Conservation (phyloP, 2,113 vertebrate species). For the Nothobranchius furzeri region DNA sequence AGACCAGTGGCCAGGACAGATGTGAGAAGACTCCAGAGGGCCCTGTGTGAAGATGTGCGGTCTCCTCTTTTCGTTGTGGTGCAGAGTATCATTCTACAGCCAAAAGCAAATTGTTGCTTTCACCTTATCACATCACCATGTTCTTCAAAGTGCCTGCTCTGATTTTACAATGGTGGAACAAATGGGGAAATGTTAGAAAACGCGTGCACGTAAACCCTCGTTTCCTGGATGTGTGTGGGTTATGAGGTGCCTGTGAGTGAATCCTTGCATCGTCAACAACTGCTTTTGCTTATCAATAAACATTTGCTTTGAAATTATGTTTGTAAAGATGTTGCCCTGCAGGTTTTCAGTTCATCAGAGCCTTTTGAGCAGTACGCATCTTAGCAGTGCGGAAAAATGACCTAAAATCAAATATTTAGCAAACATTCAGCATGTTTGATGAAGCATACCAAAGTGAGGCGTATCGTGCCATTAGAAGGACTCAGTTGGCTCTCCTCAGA, state of each 20-base stretch:
- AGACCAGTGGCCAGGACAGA: constrained; percentile 47
- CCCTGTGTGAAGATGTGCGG: constrained; percentile 49
- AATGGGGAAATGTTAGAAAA: constrained; percentile 29
- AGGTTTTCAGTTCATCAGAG: constrained; percentile 29
- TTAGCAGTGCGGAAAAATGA: constrained; percentile 17
- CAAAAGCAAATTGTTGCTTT: not conserved
- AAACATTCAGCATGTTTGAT: constrained; percentile 22
- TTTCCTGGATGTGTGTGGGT: constrained; percentile 5
- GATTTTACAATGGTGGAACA: constrained; percentile 59
- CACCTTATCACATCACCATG: not conserved
- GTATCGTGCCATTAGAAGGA: constrained; percentile 12
- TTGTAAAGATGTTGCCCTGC: constrained; percentile 14
- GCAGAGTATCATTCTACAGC: not conserved
- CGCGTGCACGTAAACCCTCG: constrained; percentile 32
- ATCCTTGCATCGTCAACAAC: not conserved
- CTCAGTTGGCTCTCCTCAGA: constrained; percentile 10
- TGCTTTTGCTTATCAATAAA: not conserved
- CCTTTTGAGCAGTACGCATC: not conserved
- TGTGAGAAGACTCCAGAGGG: constrained; percentile 59
- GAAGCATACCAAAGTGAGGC: constrained; percentile 15
- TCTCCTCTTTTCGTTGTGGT: constrained; percentile 6
- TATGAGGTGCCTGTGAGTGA: not conserved
- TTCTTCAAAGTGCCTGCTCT: constrained; percentile 56
- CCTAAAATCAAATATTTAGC: constrained; percentile 28
- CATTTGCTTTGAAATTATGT: not conserved